A percentile compares a stretch with the other conserved stretches of the same genome.
Evolutionary conservation across 2,888 invertebrate species (phyloP).

Genomic region (Diadegma fenestrale): DNA sequence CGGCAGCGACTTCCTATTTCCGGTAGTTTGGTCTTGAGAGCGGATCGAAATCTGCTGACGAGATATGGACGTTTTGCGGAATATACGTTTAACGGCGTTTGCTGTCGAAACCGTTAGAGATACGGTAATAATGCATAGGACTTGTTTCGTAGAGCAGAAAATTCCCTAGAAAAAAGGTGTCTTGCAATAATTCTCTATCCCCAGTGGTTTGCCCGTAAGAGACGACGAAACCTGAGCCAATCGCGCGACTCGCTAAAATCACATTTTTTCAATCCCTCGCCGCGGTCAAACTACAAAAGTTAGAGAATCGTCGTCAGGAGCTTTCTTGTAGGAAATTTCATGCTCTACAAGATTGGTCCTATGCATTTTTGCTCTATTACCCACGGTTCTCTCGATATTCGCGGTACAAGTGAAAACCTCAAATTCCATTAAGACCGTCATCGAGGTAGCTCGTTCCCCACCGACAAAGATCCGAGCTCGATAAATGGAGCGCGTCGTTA

Average conservation of each 20-base stretch:
- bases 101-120: neutral
- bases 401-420: neutral
- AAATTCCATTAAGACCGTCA: neutral
- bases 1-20: neutral
- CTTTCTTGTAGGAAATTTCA: neutral
- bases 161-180: neutral
- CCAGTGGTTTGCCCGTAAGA: neutral
- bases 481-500: slow-evolving; percentile 66
- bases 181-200: neutral
- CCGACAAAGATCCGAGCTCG: slow-evolving; percentile 41
- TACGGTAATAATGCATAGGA: neutral
- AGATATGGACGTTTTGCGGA: neutral
- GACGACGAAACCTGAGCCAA: neutral
- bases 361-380: neutral
- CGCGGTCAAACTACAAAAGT: neutral
- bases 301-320: neutral
- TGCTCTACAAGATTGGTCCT: neutral
- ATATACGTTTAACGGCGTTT: neutral
- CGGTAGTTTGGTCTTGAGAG: neutral
- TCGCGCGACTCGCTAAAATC: neutral
- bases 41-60: neutral
- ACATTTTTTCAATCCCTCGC: neutral
- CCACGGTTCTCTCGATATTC: neutral
- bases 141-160: neutral
- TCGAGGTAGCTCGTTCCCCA: neutral